Evolutionary conservation across 2,113 vertebrate genomes (phyloP), one percentile per base, ranked within the genome.

Genomic region (Elanoides forficatus): DNA sequence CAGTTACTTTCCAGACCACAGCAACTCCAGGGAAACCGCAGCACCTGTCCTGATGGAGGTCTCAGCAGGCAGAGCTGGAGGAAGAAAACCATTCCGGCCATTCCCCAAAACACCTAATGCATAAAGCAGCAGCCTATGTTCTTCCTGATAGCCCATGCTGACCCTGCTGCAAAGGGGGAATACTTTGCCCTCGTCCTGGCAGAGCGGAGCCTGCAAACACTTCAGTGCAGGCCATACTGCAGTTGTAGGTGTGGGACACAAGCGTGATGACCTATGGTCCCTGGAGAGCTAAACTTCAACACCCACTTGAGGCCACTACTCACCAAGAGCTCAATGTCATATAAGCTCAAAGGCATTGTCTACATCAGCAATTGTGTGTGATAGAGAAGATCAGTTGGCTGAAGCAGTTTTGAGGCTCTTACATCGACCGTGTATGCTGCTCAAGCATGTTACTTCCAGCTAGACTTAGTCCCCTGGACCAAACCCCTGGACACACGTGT

Each of bases 261-360:
- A 23, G 9, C 0, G 0, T 12, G 56, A 13, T 60, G 85, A 93
- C 70, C 60, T 58, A 3, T 9, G 9, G 48, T 72, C 73, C 45
- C 65, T 27, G 23, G 13, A 70, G 66, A 70, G 67, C 74, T 45
- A 7, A 83, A 80, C 59, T 86, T 95, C 93, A 96, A 45, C 88
- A 95, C 50, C 27, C 75, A 66, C 95, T 93, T 83, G 58, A 88
- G 53, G 48, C 58, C 34, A 10, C 67, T 26, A 14, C 40, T 58
- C 63, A 76, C 40, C 67, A 48, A 65, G 62, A 66, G 43, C 65
- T 80, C 52, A 55, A 52, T 82, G 85, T 88, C 92, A 94, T 52
- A 6, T 7, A 34, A 68, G 13, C 74, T 65, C 48, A 60, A 73
- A 40, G 52, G 30, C 74, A 85, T 40, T 4, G 11, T 22, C 75